phyloP scores from a whole-genome alignment of 23 tunicate species.

The Ascidia mentula region DNA sequence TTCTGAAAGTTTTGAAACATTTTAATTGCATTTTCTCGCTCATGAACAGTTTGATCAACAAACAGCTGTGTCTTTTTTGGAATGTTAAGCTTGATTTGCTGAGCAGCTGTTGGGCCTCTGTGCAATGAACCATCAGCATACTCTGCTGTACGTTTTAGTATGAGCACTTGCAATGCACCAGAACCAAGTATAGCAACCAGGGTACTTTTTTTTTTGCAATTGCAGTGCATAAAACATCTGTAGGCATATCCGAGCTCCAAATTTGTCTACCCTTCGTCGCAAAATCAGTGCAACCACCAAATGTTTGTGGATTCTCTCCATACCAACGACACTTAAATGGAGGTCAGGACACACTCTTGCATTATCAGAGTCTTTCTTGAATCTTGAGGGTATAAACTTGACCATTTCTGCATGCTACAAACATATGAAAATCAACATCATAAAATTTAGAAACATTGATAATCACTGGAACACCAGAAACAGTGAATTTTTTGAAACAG shows the following conservation, averaged over 20 bases:
- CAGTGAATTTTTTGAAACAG: constrained; percentile 29
- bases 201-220: constrained; percentile 69
- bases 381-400: constrained; percentile 46
- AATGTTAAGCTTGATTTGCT: constrained; percentile 54
- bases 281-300: constrained; percentile 64
- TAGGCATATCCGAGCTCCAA: constrained; percentile 70
- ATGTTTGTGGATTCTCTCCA: constrained; percentile 69
- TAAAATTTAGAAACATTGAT: constrained; percentile 76
- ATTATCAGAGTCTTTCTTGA: constrained; percentile 46
- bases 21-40: constrained; percentile 65
- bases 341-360: constrained; percentile 54
- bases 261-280: constrained; percentile 62
- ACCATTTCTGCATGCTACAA: constrained; percentile 82
- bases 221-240: constrained; percentile 58
- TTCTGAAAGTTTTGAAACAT: constrained; percentile 92
- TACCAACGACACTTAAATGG: constrained; percentile 72
- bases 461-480: constrained; percentile 58
- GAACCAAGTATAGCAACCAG: constrained; percentile 66
- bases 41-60: constrained; percentile 87
- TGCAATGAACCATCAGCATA: constrained; percentile 51
- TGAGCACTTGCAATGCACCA: constrained; percentile 74
- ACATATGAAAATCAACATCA: constrained; percentile 84
- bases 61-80: constrained; percentile 91
- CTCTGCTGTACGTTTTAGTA: constrained; percentile 71
- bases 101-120: constrained; percentile 66